Base-by-base conservation (phyloP, 2,888 invertebrate genomes). In the Loripinus fragilis region DNA sequence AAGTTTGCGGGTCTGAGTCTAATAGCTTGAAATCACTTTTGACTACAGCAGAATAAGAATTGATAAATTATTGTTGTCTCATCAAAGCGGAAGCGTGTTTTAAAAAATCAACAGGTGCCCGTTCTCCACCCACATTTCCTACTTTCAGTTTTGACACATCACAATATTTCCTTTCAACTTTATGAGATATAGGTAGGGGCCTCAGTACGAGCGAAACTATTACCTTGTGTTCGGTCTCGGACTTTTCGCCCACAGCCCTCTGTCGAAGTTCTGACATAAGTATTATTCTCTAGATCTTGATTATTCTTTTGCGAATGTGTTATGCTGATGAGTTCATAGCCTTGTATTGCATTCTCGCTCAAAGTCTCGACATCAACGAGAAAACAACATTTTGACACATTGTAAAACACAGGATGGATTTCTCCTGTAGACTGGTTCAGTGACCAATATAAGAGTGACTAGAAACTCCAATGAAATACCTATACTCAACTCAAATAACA, bases 301-400 rank as follows among this genome's bases (percentile, higher is more conserved):
- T 23, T 64, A 28, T 17, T 23, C 23, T 64, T 41, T 45, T 25
- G 12, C 25, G 52, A 52, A 38, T 75, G 83, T 78, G 60, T 81
- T 83, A 83, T 83, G 83, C 74, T 83, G 78, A 83, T 80, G 74
- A 81, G 80, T 66, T 74, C 65, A 42, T 66, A 64, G 50, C 25
- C 28, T 5, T 52, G 45, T 52, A 5, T 67, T 68, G 60, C n/a
- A 70, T 70, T 28, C 33, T 74, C 76, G 76, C 83, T 67, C 42
- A 20, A 25, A 15, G 2, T 80, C 76, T 65, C 83, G 74, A 73
- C 23, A 30, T 12, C 20, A 23, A 23, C 65, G 80, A 72, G 83
- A 74, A 45, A 12, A 45, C 8, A 45, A 45, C 45, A 41, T 15
- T 12, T 45, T 12, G 52, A n/a, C 28, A 52, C 5, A 52, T 52